phyloP scores from a whole-genome alignment of 2,113 vertebrate genomes.

The Nanger granti region DNA sequence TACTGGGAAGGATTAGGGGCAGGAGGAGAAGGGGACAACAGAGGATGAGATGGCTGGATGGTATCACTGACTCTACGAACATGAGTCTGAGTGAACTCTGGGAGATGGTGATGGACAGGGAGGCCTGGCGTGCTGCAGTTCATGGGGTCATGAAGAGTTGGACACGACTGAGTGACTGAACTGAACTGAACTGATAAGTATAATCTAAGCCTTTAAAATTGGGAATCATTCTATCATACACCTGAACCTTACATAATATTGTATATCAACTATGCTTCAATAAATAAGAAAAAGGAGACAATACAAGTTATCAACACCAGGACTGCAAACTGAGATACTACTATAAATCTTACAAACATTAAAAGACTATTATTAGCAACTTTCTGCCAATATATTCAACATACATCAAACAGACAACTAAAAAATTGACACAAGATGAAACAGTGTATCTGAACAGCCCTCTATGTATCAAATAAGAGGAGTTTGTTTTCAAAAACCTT shows the following conservation, averaged over 20 bases:
- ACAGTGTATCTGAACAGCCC: not conserved
- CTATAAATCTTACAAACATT: not conserved
- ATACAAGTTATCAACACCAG: not conserved
- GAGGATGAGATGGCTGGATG: too few relatives aligned
- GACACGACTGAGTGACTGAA: too few relatives aligned
- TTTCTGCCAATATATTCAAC: not conserved
- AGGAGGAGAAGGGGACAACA: too few relatives aligned
- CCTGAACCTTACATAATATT: not conserved
- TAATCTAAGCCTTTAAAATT: not conserved
- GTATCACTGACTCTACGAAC: too few relatives aligned
- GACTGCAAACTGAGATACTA: not conserved
- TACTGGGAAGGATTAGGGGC: too few relatives aligned
- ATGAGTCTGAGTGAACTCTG: too few relatives aligned
- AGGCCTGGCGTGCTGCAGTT: too few relatives aligned
- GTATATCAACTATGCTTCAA: not conserved
- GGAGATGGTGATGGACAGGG: too few relatives aligned
- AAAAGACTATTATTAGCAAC: not conserved
- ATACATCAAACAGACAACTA: not conserved
- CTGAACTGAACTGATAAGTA: not conserved
- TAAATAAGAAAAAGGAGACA: not conserved
- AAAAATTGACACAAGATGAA: not conserved
- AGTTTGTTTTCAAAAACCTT: not conserved
- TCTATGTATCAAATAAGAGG: not conserved
- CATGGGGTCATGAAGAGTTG: too few relatives aligned
- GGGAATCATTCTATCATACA: not conserved